Conservation (phyloP, 2,888 invertebrate genomes). For the Lasioglossum lativentre region DNA sequence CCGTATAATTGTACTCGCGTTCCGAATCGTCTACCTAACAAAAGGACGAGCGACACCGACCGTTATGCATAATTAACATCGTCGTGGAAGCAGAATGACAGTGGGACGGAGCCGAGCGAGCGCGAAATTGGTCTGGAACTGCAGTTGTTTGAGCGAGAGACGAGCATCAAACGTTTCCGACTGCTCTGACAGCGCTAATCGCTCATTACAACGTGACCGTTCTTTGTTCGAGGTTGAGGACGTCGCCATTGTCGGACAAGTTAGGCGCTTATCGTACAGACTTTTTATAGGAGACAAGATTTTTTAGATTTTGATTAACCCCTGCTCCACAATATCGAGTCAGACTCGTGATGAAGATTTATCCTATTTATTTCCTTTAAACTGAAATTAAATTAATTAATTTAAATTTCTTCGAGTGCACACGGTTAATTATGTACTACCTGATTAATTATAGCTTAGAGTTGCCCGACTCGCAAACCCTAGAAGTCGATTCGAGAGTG, state of each 20-base stretch:
- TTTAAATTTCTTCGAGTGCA: too few relatives aligned
- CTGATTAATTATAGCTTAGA: background rate
- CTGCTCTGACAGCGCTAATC: background rate
- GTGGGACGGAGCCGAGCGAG: background rate
- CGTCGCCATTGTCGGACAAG: background rate
- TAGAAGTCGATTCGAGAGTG: background rate
- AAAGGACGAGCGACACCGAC: background rate
- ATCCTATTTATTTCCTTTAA: too few relatives aligned
- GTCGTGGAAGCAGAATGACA: background rate
- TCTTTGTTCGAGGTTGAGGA: background rate
- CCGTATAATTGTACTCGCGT: background rate
- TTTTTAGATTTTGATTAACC: too few relatives aligned
- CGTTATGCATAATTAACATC: conserved; percentile 2
- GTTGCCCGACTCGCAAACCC: background rate
- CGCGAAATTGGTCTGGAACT: background rate
- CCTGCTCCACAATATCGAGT: too few relatives aligned
- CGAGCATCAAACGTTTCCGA: background rate
- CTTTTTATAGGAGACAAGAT: too few relatives aligned
- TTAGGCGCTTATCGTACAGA: too few relatives aligned
- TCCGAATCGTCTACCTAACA: background rate
- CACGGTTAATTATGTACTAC: too few relatives aligned
- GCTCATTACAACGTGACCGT: background rate
- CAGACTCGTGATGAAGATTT: too few relatives aligned
- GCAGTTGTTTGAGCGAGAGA: background rate
- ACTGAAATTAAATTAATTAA: too few relatives aligned